These are phyloP conservation scores for Notodonta ziczac DNA, from an alignment of 2,888 invertebrate genomes.

Conservation along the genomic window DNA sequence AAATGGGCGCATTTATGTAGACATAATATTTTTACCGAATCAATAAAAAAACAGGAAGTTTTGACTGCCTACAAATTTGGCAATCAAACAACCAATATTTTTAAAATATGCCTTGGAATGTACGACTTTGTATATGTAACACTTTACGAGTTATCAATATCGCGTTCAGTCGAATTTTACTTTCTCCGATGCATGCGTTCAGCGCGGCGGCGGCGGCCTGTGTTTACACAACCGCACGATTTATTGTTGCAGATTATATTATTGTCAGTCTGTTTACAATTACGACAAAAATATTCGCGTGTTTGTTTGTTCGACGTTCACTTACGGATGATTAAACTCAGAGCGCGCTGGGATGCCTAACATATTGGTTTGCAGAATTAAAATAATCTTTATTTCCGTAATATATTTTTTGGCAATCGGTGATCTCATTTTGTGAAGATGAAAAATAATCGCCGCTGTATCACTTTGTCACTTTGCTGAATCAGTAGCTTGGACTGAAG, in stretches of 20 bases:
- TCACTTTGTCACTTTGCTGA: background rate
- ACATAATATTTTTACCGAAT: too few relatives aligned
- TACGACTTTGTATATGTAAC: background rate
- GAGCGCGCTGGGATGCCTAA: background rate
- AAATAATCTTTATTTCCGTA: background rate
- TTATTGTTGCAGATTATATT: constrained; percentile 41
- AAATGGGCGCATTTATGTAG: too few relatives aligned
- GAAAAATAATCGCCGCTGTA: background rate
- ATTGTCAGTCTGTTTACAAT: constrained; percentile 44
- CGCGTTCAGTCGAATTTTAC: background rate
- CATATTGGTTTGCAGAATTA: constrained; percentile 6
- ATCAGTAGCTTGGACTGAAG: background rate
- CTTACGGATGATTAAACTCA: constrained; percentile 27
- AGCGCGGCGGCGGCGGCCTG: background rate
- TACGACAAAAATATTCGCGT: constrained; percentile 34
- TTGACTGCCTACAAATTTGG: too few relatives aligned
- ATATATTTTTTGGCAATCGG: background rate
- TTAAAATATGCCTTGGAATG: background rate
- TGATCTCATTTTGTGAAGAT: background rate
- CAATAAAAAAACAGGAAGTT: too few relatives aligned
- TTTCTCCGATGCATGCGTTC: background rate
- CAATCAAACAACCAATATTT: too few relatives aligned
- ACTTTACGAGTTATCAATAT: background rate
- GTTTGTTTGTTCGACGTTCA: constrained; percentile 30
- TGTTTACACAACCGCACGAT: constrained; percentile 30